Conservation (phyloP, 2,113 vertebrate species). For the Dicerorhinus sumatrensis region DNA sequence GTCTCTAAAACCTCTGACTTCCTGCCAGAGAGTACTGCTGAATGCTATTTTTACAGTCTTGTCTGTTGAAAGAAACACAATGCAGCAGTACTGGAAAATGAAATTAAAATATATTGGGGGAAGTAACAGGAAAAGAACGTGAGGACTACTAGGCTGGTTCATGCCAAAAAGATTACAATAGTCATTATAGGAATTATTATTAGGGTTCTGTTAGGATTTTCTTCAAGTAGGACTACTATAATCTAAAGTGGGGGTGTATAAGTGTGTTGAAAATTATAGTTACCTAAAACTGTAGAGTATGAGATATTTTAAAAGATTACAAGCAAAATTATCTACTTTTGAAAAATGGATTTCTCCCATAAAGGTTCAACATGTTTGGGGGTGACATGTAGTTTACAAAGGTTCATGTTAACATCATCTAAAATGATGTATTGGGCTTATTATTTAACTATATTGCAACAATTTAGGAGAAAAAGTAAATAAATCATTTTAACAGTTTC, state of each 20-base stretch:
- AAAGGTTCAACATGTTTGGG: constrained; percentile 61
- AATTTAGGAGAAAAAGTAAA: constrained; percentile 35
- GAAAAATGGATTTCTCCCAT: constrained; percentile 49
- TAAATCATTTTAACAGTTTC: background rate
- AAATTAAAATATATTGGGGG: constrained; percentile 62
- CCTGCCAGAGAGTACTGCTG: background rate
- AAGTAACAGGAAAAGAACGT: constrained; percentile 75
- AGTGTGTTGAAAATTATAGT: constrained; percentile 79
- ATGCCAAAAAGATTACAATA: constrained; percentile 73
- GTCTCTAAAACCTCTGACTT: constrained; percentile 13
- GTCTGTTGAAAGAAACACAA: constrained; percentile 45
- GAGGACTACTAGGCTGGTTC: constrained; percentile 51
- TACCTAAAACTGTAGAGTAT: constrained; percentile 37
- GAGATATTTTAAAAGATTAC: constrained; percentile 70
- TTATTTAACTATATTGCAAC: background rate
- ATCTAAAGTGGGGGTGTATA: constrained; percentile 59
- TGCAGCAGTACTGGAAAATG: constrained; percentile 58
- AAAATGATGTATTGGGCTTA: constrained; percentile 24
- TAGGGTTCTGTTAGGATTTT: constrained; percentile 73
- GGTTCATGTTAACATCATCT: constrained; percentile 54
- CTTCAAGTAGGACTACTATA: constrained; percentile 62
- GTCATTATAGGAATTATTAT: constrained; percentile 79
- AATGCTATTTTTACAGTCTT: constrained; percentile 54
- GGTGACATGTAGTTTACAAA: constrained; percentile 42
- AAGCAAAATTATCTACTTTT: constrained; percentile 52